A percentile compares a stretch with the other conserved stretches of the same genome.
Evolutionary conservation across 2,797 vertebrate species (phyloP).

Genomic region (Helarctos malayanus): DNA sequence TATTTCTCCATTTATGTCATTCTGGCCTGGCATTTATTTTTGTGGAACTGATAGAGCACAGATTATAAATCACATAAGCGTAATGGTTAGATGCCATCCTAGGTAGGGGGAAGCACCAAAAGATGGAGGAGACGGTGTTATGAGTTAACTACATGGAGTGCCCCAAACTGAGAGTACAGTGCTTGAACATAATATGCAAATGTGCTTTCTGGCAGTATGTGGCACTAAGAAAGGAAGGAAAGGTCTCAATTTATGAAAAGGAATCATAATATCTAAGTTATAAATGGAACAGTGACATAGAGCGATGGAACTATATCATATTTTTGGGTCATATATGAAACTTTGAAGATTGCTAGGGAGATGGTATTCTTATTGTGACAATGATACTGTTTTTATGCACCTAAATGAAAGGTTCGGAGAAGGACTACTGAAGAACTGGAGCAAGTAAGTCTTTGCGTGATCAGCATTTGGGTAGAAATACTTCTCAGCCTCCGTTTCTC

Average conservation of each 20-base stretch:
- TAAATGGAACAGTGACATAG: not conserved
- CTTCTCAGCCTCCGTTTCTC: not conserved
- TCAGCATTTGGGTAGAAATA: not conserved
- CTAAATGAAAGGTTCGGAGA: not conserved
- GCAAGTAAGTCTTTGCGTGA: not conserved
- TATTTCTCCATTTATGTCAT: conserved; percentile 78
- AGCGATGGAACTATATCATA: not conserved
- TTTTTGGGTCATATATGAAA: not conserved
- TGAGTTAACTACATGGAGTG: conserved; percentile 51
- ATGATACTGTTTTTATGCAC: not conserved
- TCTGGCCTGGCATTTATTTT: conserved; percentile 77
- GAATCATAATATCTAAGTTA: conserved; percentile 10
- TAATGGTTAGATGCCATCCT: not conserved
- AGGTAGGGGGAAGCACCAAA: conserved; percentile 71
- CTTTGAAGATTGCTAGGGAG: not conserved
- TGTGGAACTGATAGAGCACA: conserved; percentile 53
- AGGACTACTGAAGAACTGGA: not conserved
- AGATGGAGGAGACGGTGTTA: conserved; percentile 70
- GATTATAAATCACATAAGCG: conserved; percentile 74
- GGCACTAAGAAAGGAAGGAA: conserved; percentile 68
- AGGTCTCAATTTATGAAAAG: conserved; percentile 46
- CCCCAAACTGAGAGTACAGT: conserved; percentile 63
- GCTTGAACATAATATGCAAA: conserved; percentile 73
- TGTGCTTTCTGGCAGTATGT: conserved; percentile 54
- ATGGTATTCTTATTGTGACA: not conserved